phyloP scores from a whole-genome alignment of 1,140 invertebrate species.

The Vollenhovia emeryi region DNA sequence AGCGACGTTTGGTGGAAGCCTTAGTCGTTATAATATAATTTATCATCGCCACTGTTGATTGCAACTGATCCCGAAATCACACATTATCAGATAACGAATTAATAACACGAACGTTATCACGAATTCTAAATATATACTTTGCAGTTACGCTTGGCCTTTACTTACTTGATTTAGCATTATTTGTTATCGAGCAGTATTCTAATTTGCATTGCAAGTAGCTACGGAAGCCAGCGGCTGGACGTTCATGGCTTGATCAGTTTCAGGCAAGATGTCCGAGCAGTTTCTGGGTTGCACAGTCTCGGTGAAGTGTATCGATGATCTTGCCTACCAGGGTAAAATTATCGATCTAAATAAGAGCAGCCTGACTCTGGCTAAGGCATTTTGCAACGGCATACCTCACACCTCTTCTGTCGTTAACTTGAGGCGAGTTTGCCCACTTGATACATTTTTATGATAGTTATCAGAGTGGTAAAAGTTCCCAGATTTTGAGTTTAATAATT shows the following conservation, averaged over 20 bases:
- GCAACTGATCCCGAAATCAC: not conserved
- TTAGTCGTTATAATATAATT: too few species aligned
- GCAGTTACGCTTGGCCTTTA: not conserved
- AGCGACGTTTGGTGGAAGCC: too few species aligned
- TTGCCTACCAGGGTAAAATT: conserved; percentile 93
- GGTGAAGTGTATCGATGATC: conserved; percentile 89
- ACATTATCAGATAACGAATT: not conserved
- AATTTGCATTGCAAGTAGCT: not conserved
- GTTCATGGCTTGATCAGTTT: not conserved
- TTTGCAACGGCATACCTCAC: conserved; percentile 92
- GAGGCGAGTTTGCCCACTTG: conserved; percentile 79
- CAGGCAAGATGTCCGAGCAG: conserved; percentile 86
- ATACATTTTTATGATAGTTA: conserved; percentile 2
- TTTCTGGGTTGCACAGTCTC: conserved; percentile 92
- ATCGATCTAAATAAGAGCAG: conserved; percentile 89
- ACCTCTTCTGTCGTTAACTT: conserved; percentile 87
- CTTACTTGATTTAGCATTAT: not conserved
- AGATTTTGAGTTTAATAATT: too few species aligned
- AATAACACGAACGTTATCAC: not conserved
- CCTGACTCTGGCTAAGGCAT: conserved; percentile 91
- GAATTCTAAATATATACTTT: not conserved
- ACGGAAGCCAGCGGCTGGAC: not conserved
- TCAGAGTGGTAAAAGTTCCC: too few species aligned
- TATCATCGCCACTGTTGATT: not conserved
- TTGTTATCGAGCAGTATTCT: too few species aligned